Evolutionary conservation across 2,888 invertebrate species (phyloP), one percentile per base, ranked within the genome.

Genomic region (Coremacera marginata): DNA sequence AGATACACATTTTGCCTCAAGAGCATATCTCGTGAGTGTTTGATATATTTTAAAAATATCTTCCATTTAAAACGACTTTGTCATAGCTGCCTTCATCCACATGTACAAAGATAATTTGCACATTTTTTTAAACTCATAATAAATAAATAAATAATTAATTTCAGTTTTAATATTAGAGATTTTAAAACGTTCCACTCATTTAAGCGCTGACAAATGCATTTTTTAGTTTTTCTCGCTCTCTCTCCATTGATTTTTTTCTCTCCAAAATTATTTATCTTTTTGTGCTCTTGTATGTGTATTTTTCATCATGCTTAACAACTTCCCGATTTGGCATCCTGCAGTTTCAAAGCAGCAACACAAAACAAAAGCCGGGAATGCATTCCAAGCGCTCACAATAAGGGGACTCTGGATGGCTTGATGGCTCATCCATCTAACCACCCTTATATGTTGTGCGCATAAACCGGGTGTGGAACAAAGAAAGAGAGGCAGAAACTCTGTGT

Each of bases 391-490:
- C 4, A 60, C 25, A 60, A 14, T 2, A 44, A 22, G 19, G 19
- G 55, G 1, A 55, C 55, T 19, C 19, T 22, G 7, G 62, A 27
- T 27, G 25, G 62, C 31, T 22, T 27, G 27, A 2, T 25, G 51
- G 25, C 44, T 49, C 68, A 22, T 37, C 51, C 68, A 44, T 25
- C 14, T 11, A 70, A 52, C 63, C 27, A 34, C 70, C 70, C 70
- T 55, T 70, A 55, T 70, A n/a, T n/a, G n/a, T 70, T 31, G 27
- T 31, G 70, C 31, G 70, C 7, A n/a, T 37, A 31, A 34, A 75
- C 16, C 25, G 52, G 31, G 49, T 75, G 27, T 71, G 73, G 71
- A 63, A 74, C 71, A 74, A 74, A 57, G 60, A 55, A 44, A 74
- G 63, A 60, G 55, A 25, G 49, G 22, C 16, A 19, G 51, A n/a